These are phyloP conservation scores for Malurus cyaneus DNA, from an alignment of 2,113 vertebrate genomes.

Conservation along the genomic window DNA sequence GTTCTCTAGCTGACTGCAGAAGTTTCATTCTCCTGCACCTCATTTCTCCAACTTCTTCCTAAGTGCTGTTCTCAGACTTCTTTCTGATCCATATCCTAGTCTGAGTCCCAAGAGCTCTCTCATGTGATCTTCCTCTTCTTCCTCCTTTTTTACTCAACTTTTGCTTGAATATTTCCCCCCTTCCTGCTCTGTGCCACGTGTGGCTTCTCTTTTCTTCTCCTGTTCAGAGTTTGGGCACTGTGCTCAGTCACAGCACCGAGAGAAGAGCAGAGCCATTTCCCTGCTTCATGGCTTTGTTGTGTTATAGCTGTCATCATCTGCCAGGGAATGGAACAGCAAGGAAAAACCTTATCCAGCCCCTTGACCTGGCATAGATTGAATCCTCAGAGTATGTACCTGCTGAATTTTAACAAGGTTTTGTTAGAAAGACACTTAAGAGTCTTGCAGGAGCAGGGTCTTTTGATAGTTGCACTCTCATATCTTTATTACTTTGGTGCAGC, in stretches of 20 bases:
- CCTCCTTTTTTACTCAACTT: not conserved
- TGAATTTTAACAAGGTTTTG: conserved; percentile 22
- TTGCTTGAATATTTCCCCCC: not conserved
- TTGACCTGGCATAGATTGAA: not conserved
- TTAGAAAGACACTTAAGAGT: not conserved
- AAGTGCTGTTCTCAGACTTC: not conserved
- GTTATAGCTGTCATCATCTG: not conserved
- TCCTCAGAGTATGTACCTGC: not conserved
- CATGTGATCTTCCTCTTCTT: not conserved
- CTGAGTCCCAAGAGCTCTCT: not conserved
- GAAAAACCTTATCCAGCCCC: not conserved
- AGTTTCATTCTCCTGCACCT: not conserved
- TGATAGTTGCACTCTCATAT: not conserved
- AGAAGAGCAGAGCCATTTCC: not conserved
- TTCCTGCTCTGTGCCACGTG: accelerated
- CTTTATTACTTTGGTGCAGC: not conserved
- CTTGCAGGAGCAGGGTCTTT: not conserved
- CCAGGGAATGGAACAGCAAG: not conserved
- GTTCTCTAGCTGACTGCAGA: not conserved
- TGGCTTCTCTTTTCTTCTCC: not conserved
- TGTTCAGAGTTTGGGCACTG: not conserved
- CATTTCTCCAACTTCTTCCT: not conserved
- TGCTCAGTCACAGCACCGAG: not conserved
- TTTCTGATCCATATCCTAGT: not conserved
- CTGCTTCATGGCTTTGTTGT: not conserved